Percentiles rank a stretch among this genome's conserved stretches.
Evolutionary conservation across 1,140 invertebrate species (phyloP).

Genomic region (Platyscapa corneri): DNA sequence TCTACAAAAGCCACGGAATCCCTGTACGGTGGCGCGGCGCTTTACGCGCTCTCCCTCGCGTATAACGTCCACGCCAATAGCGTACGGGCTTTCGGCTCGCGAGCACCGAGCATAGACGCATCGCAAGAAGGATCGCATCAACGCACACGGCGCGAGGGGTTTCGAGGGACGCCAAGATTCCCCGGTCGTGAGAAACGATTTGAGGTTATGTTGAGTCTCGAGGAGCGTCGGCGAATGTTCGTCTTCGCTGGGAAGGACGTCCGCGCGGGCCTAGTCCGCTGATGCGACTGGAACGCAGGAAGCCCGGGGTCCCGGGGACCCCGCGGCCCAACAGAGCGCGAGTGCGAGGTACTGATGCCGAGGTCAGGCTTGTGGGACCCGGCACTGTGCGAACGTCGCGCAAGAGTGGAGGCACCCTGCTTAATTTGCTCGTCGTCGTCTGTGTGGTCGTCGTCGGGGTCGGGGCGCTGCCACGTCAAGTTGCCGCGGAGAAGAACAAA

Average conservation of each 20-base stretch:
- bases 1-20: neutral
- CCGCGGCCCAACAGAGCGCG: neutral
- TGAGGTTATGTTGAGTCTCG: slow-evolving; percentile 56
- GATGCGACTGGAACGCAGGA: neutral
- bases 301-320: slow-evolving; percentile 26
- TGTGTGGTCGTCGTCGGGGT: slow-evolving; percentile 51
- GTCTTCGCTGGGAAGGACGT: slow-evolving; percentile 14
- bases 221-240: slow-evolving; percentile 41
- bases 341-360: neutral
- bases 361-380: neutral
- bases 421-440: slow-evolving; percentile 45
- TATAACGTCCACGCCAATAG: slow-evolving; percentile 54
- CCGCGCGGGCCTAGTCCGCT: neutral
- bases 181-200: neutral
- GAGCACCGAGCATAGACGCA: slow-evolving; percentile 37
- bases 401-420: neutral
- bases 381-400: neutral
- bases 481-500: slow-evolving; percentile 63
- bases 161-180: slow-evolving; percentile 2
- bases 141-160: slow-evolving; percentile 10
- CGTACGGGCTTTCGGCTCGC: slow-evolving; percentile 57
- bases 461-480: slow-evolving; percentile 54
- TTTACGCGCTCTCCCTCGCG: slow-evolving; percentile 12
- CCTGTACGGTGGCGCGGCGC: neutral
- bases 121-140: neutral